Percentiles rank a stretch among this genome's conserved stretches.
These are phyloP conservation scores for Drosophila dives DNA, from an alignment of 2,888 invertebrate genomes.

Conservation along the genomic window DNA sequence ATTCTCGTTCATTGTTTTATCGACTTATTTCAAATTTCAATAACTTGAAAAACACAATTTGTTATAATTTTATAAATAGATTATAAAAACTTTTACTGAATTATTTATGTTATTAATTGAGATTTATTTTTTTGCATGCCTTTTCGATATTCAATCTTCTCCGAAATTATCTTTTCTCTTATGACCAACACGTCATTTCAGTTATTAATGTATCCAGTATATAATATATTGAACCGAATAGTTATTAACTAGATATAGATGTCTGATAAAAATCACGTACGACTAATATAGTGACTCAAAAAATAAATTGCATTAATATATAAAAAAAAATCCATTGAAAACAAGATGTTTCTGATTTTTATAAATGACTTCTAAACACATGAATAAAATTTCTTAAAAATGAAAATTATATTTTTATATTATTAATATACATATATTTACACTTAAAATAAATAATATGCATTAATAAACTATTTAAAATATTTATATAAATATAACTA, in stretches of 20 bases:
- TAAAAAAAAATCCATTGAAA: neutral
- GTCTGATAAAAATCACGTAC: neutral
- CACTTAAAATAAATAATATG: neutral
- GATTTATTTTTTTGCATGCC: no score
- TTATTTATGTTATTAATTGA: no score
- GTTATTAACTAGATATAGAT: neutral
- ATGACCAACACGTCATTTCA: neutral
- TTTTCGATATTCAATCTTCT: neutral
- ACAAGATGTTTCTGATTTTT: neutral
- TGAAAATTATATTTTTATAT: neutral
- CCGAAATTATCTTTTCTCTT: neutral
- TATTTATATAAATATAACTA: neutral
- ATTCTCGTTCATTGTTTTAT: neutral
- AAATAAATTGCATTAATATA: neutral
- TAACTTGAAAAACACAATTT: no score
- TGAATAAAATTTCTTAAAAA: neutral
- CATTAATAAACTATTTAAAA: neutral
- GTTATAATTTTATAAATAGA: no score
- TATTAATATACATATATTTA: neutral
- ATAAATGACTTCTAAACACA: neutral
- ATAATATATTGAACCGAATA: neutral
- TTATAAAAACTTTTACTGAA: no score
- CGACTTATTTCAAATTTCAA: neutral
- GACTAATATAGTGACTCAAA: neutral
- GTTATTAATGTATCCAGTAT: neutral